Evolutionary conservation across 1,140 invertebrate genomes (phyloP).

Genomic region (Drosophila hydei): DNA sequence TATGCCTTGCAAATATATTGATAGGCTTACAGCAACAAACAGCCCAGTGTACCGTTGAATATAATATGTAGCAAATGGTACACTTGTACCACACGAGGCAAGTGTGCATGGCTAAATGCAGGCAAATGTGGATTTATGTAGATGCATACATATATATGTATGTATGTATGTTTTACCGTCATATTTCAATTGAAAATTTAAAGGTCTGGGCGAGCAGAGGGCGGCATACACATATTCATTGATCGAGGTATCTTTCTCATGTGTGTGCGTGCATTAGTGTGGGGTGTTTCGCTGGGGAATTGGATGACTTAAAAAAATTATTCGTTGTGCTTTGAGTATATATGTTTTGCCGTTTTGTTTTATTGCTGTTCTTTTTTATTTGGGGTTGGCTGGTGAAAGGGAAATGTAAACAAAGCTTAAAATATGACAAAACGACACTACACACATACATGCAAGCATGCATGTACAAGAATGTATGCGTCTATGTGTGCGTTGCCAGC

Average conservation of each 20-base stretch:
- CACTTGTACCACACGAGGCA: background rate
- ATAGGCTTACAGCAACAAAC: no score
- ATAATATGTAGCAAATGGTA: background rate
- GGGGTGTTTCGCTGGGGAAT: constrained; percentile 37
- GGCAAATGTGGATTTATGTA: constrained; percentile 12
- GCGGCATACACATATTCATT: constrained; percentile 17
- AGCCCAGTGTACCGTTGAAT: background rate
- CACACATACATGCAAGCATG: constrained; percentile 17
- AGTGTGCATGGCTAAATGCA: constrained; percentile 29
- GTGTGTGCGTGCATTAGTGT: background rate
- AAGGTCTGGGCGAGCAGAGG: constrained; percentile 44
- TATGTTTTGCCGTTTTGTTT: constrained; percentile 24
- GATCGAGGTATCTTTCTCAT: background rate
- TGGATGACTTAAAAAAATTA: constrained; percentile 76
- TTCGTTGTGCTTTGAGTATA: constrained; percentile 34
- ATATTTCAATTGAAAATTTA: constrained; percentile 77
- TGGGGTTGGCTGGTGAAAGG: constrained; percentile 53
- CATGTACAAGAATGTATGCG: constrained; percentile 22
- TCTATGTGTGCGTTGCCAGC: constrained; percentile 12
- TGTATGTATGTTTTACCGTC: constrained; percentile 49
- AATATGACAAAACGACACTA: constrained; percentile 51
- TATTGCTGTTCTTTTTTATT: constrained; percentile 13
- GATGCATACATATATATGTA: background rate
- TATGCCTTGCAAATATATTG: no score
- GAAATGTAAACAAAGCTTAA: constrained; percentile 79